These are phyloP conservation scores for Stenodera caucasica DNA, from an alignment of 2,888 invertebrate genomes.

Conservation along the genomic window DNA sequence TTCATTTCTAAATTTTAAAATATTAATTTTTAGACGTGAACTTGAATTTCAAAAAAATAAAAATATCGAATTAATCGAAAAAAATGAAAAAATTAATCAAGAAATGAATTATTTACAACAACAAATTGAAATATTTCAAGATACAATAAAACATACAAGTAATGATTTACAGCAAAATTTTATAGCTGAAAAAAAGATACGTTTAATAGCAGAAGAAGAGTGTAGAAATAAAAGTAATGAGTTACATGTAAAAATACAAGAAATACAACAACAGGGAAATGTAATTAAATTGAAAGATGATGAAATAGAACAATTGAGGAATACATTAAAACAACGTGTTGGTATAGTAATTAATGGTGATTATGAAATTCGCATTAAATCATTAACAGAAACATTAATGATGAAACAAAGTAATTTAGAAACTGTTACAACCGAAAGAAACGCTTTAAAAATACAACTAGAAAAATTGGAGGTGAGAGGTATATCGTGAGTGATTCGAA, in stretches of 20 bases:
- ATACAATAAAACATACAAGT: constrained; percentile 50
- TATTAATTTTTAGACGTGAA: constrained; percentile 45
- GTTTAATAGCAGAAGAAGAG: constrained; percentile 57
- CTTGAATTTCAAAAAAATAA: constrained; percentile 56
- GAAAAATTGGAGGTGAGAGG: constrained; percentile 80
- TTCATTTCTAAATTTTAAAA: constrained; percentile 5
- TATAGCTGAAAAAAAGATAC: constrained; percentile 53
- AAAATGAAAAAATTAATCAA: constrained; percentile 55
- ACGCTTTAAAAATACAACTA: constrained; percentile 79
- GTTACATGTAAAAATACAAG: constrained; percentile 56
- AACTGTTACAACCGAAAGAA: constrained; percentile 78
- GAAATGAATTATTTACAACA: constrained; percentile 54
- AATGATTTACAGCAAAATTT: constrained; percentile 52
- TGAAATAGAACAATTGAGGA: constrained; percentile 52
- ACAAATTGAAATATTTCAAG: constrained; percentile 52
- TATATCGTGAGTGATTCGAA: too few relatives aligned
- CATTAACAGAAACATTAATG: constrained; percentile 80
- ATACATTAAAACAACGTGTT: constrained; percentile 51
- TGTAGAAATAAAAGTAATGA: constrained; percentile 48
- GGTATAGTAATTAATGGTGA: constrained; percentile 54
- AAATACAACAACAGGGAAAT: constrained; percentile 52
- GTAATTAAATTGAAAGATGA: constrained; percentile 51
- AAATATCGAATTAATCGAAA: constrained; percentile 54
- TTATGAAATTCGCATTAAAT: constrained; percentile 58
- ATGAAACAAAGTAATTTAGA: constrained; percentile 86